Conservation (phyloP, 2,113 vertebrate genomes). For the Daphoenositta chrysoptera region DNA sequence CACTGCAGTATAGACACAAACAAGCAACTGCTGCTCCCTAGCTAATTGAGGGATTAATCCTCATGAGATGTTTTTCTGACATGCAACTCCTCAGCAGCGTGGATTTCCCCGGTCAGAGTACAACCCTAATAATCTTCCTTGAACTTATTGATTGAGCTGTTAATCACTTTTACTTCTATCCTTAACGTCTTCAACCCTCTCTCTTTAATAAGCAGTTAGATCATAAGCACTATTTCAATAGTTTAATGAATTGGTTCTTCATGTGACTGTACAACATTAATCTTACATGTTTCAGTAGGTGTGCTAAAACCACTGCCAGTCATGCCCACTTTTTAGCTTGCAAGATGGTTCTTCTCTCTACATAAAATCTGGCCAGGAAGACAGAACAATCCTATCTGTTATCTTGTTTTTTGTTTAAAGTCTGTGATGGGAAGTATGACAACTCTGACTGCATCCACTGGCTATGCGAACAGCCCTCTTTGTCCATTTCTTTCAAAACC, state of each 20-base stretch:
- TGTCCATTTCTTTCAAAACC: neutral
- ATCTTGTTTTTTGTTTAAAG: neutral
- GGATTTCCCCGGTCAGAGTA: neutral
- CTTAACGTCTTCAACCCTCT: neutral
- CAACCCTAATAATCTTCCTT: neutral
- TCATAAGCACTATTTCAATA: neutral
- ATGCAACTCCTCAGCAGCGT: neutral
- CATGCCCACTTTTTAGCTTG: neutral
- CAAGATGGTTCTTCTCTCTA: neutral
- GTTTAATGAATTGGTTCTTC: neutral
- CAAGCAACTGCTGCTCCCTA: neutral
- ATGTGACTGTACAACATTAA: neutral
- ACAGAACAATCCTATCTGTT: neutral
- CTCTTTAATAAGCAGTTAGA: neutral
- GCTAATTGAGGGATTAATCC: neutral
- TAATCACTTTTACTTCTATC: neutral
- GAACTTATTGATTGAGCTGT: neutral
- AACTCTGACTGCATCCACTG: neutral
- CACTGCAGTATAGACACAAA: neutral
- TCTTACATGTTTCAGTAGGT: neutral
- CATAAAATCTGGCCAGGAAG: neutral
- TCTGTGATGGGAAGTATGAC: neutral
- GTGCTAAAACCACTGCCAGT: neutral
- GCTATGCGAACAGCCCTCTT: rapidly evolving
- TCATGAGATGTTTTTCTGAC: neutral